Evolutionary conservation across 2,888 invertebrate genomes (phyloP).

Genomic region (Thereva unica): DNA sequence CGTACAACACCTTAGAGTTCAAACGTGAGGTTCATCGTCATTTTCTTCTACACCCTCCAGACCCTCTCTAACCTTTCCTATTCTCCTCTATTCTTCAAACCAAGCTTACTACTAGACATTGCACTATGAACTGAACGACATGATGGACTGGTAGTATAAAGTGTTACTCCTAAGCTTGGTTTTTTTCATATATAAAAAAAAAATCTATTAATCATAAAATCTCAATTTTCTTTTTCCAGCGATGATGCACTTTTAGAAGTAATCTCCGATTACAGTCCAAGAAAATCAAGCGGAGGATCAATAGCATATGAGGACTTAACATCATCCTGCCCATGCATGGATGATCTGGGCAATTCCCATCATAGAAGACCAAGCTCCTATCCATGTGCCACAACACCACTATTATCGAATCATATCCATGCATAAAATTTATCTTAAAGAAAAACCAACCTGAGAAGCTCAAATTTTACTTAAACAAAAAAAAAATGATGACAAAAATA

Average conservation of each 20-base stretch:
- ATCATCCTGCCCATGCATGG: constrained; percentile 54
- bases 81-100: no score
- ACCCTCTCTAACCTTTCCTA: no score
- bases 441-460: background rate
- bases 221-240: constrained; percentile 45
- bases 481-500: no score
- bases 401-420: constrained; percentile 54
- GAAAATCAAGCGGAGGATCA: constrained; percentile 54
- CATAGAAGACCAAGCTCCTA: constrained; percentile 52
- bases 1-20: no score
- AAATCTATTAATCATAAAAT: background rate
- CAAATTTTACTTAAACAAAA: background rate
- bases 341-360: constrained; percentile 46
- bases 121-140: no score
- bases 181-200: no score
- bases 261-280: constrained; percentile 51
- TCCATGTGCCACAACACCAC: constrained; percentile 55
- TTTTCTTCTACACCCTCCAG: no score
- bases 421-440: constrained; percentile 44
- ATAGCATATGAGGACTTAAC: constrained; percentile 52
- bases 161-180: no score
- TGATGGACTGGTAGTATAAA: no score
- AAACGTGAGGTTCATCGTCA: no score
- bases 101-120: no score
- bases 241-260: constrained; percentile 57